These are phyloP conservation scores for Pantherophis alleghaniensis DNA, from an alignment of 2,797 vertebrate species.

Conservation along the genomic window DNA sequence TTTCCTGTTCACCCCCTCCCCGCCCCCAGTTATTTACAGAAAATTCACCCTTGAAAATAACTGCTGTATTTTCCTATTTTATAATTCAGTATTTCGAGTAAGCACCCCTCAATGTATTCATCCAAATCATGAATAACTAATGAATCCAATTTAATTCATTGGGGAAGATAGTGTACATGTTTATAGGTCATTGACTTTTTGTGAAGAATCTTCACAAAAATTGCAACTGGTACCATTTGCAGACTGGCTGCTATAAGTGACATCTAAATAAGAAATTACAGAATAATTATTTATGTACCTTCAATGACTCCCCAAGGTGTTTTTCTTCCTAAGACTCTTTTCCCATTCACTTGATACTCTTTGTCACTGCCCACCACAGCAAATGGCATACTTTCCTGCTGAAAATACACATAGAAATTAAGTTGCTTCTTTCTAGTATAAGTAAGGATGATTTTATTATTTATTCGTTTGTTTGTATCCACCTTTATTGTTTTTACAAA, in stretches of 20 bases:
- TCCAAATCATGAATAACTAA: not conserved
- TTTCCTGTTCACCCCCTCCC: not conserved
- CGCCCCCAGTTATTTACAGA: not conserved
- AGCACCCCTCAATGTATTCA: not conserved
- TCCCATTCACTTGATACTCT: slow-evolving; percentile 95
- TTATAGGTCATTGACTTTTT: not conserved
- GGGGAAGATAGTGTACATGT: not conserved
- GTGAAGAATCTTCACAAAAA: not conserved
- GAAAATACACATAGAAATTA: slow-evolving; percentile 43
- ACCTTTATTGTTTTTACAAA: not conserved
- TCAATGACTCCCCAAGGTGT: slow-evolving; percentile 97
- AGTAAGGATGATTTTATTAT: not conserved
- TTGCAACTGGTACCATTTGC: not conserved
- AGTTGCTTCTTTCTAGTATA: slow-evolving; percentile 4
- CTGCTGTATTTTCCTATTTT: not conserved
- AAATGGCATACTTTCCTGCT: slow-evolving; percentile 95
- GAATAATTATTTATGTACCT: slow-evolving; percentile 73
- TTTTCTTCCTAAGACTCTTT: slow-evolving; percentile 93
- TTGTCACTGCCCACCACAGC: slow-evolving; percentile 98
- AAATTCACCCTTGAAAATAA: not conserved
- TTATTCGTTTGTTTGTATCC: not conserved
- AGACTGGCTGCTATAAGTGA: not conserved
- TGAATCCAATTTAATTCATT: not conserved
- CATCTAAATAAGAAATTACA: not conserved
- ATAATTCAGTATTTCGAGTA: not conserved